These are phyloP conservation scores for Scolopax rusticola DNA, from an alignment of 2,797 vertebrate genomes.

Conservation along the genomic window DNA sequence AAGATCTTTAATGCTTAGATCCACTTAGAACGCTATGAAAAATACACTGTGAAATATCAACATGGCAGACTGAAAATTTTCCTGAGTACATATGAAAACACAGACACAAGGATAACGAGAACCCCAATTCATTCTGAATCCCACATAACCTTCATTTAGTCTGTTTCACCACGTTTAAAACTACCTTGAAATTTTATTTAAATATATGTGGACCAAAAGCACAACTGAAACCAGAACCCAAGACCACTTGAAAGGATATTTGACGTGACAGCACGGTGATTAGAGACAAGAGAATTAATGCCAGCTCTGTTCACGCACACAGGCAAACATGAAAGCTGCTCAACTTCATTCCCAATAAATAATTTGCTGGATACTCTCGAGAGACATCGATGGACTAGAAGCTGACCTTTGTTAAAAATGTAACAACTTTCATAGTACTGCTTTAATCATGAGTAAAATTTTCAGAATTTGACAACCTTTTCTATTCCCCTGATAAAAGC, in stretches of 20 bases:
- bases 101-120: background rate
- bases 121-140: background rate
- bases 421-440: slow-evolving; percentile 76
- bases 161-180: background rate
- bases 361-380: slow-evolving; percentile 35
- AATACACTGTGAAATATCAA: slow-evolving; percentile 14
- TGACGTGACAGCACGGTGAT: background rate
- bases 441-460: slow-evolving; percentile 87
- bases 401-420: slow-evolving; percentile 78
- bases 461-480: slow-evolving; percentile 88
- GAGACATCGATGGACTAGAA: slow-evolving; percentile 17
- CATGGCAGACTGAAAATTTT: background rate
- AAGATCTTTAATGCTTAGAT: slow-evolving; percentile 21
- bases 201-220: background rate
- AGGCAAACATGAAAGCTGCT: slow-evolving; percentile 46
- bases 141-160: background rate
- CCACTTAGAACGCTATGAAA: background rate
- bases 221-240: background rate
- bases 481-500: slow-evolving; percentile 85
- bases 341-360: slow-evolving; percentile 23
- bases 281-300: slow-evolving; percentile 20
- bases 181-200: background rate
- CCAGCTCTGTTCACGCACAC: background rate
- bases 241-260: background rate
- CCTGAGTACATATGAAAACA: background rate